Evolutionary conservation across 2,113 vertebrate genomes (phyloP).

Genomic region (Taxidea taxus): DNA sequence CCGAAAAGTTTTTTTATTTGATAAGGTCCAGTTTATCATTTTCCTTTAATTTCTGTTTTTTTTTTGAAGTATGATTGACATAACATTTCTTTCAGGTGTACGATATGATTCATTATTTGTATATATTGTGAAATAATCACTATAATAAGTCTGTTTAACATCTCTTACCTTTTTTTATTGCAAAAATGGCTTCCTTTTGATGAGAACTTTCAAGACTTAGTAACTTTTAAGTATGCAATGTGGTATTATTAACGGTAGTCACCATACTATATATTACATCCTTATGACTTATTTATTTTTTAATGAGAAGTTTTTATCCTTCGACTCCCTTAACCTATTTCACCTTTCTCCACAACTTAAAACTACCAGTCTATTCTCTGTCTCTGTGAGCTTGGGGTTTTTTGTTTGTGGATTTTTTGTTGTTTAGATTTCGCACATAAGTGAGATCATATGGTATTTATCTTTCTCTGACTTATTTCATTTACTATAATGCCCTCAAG

Average conservation of each 20-base stretch:
- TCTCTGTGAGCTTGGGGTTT: background rate
- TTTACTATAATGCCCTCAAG: background rate
- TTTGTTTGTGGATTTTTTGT: background rate
- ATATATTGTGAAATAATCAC: background rate
- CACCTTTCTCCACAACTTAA: background rate
- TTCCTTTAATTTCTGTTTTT: background rate
- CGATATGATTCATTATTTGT: background rate
- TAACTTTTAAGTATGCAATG: background rate
- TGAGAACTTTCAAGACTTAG: background rate
- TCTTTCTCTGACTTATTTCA: background rate
- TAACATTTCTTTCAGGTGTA: background rate
- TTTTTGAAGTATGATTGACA: background rate
- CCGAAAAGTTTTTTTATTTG: background rate
- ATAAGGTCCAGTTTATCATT: background rate
- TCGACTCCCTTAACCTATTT: background rate
- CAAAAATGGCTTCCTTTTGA: background rate
- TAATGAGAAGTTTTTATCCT: background rate
- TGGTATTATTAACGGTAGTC: background rate
- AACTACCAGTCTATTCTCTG: background rate
- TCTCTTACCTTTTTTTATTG: background rate
- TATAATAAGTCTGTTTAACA: background rate
- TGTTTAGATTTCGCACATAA: background rate
- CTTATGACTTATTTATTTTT: background rate
- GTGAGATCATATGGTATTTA: background rate
- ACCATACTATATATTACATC: background rate